Evolutionary conservation across 2,888 invertebrate species (phyloP).

Genomic region (Coleophora flavipennella): DNA sequence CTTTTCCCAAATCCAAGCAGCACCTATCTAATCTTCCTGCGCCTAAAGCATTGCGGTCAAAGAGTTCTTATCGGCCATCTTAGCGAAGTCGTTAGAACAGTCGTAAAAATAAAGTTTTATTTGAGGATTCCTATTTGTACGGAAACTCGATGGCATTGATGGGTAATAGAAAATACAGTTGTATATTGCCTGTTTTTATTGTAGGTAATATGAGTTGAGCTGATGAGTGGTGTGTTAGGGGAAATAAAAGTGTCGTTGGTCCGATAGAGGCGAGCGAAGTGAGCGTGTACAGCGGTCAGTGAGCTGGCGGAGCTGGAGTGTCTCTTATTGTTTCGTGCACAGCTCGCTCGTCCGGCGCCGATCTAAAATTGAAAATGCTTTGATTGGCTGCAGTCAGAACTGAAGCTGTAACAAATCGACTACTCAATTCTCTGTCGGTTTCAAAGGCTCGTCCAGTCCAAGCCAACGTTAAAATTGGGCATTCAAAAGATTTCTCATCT

Average conservation of each 20-base stretch:
- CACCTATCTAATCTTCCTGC: slow-evolving; percentile 15
- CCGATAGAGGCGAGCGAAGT: slow-evolving; percentile 8
- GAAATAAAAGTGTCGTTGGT: slow-evolving; percentile 14
- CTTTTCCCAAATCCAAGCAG: slow-evolving; percentile 23
- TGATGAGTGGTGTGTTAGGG: slow-evolving; percentile 6
- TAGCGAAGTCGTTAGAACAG: slow-evolving; percentile 47
- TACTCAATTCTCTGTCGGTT: background rate
- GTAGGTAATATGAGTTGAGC: too few species aligned
- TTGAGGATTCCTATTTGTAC: slow-evolving; percentile 35
- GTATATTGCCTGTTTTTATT: background rate
- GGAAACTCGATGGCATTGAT: slow-evolving; percentile 1
- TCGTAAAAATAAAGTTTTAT: slow-evolving; percentile 50
- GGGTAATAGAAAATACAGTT: background rate
- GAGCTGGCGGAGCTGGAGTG: background rate
- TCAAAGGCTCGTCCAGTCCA: too few species aligned
- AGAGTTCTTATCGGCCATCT: slow-evolving; percentile 50
- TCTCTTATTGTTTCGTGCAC: slow-evolving; percentile 36
- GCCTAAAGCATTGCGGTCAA: slow-evolving; percentile 39
- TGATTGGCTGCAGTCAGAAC: slow-evolving; percentile 47
- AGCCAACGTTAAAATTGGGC: too few species aligned
- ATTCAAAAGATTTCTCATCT: too few species aligned
- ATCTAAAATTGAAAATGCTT: slow-evolving; percentile 53
- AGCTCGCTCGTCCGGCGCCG: slow-evolving; percentile 37
- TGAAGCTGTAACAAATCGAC: slow-evolving; percentile 20
- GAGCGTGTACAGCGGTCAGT: too few species aligned